Base-by-base conservation (phyloP, 1,140 invertebrate genomes). In the Aricia agestis region DNA sequence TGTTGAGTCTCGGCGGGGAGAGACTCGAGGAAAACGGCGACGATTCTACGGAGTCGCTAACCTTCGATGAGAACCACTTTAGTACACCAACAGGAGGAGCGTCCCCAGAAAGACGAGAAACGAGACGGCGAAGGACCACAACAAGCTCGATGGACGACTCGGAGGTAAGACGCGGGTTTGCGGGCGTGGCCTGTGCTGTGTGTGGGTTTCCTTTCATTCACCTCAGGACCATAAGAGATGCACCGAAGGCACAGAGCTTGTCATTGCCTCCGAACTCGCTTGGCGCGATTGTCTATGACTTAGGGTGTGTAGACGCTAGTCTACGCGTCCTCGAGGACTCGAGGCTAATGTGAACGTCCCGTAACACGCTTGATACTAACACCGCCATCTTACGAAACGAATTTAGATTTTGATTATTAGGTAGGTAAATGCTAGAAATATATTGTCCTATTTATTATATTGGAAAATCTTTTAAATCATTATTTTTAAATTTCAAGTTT, bases 31-130 rank as follows among this genome's bases (percentile, higher is more conserved):
- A 80, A 10, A 76, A 67, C 10, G 74, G 70, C 17, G 80, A 76
- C 19, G 80, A 78, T 17, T 77, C 76, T 0, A 72, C 81, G 52
- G 85, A 86, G 59, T 81, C 83, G 2, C 72, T 91, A 74, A 89
- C 86, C 18, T 91, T 91, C 69, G 89, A 91, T 69, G 89, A 91
- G 79, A 91, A 91, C 68, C 89, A 91, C 72, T 91, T 91, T 75
- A 91, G 89, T 71, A 91, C 89, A 68, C 89, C 89, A 19, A 84
- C 80, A 2, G 85, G 84, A 7, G 87, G 83, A 15, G 78, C 77
- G 4, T 84, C 81, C 6, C 85, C 87, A 7, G 76, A 82, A 71
- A 73, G 79, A 57, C 66, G 80, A 42, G 69, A 72, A 4, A 63
- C 66, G 25, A 31, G 71, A 6, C 75, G 81, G 6, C 74, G 87